phyloP scores from a whole-genome alignment of 2,797 vertebrate genomes.

The Cyclopterus lumpus region DNA sequence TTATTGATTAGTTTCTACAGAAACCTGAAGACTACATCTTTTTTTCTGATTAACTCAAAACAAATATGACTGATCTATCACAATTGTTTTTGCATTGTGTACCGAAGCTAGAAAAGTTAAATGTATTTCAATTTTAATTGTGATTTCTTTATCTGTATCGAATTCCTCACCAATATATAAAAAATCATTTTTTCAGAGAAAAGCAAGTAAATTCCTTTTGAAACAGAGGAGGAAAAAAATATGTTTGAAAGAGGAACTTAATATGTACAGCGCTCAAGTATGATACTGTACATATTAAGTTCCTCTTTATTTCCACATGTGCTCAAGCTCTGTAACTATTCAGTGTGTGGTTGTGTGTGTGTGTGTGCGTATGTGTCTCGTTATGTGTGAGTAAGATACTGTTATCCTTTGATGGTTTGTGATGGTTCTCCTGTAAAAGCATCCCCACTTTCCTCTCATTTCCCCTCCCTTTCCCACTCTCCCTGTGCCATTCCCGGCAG shows the following conservation, averaged over 20 bases:
- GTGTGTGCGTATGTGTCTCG: conserved; percentile 26
- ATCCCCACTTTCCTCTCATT: conserved; percentile 52
- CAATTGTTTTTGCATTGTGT: background rate
- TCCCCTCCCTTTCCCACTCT: conserved; percentile 65
- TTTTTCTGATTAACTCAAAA: background rate
- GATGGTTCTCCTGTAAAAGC: conserved; percentile 68
- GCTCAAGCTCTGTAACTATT: background rate
- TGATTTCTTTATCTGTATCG: background rate
- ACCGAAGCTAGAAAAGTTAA: background rate
- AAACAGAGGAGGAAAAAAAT: conserved; percentile 24
- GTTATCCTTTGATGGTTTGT: conserved; percentile 64
- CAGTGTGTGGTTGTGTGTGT: conserved; percentile 6
- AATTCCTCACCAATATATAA: background rate
- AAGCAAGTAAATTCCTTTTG: conserved; percentile 3
- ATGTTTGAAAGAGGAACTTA: conserved; percentile 38
- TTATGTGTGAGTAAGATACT: conserved; percentile 58
- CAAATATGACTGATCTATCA: background rate
- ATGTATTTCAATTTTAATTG: background rate
- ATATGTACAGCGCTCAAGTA: conserved; percentile 19
- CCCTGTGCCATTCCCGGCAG: conserved; percentile 68
- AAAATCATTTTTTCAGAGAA: background rate
- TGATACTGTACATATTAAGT: conserved; percentile 28
- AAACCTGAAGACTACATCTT: background rate
- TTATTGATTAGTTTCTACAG: background rate
- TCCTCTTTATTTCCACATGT: conserved; percentile 22